Conservation (phyloP, 2,888 invertebrate genomes). For the Euplagia quadripunctaria region DNA sequence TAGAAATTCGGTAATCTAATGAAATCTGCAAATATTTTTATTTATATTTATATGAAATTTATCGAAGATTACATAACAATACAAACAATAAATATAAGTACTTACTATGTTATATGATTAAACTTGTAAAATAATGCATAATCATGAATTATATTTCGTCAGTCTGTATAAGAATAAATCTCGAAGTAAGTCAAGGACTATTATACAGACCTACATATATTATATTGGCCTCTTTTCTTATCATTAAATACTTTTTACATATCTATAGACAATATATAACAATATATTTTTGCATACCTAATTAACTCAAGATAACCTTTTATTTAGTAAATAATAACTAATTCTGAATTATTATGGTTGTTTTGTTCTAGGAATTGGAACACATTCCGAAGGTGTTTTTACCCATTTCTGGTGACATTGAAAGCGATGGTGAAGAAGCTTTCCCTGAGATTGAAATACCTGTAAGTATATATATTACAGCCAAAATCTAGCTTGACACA, state of each 20-base stretch:
- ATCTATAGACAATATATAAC: not conserved
- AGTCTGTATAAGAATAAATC: slow-evolving; percentile 18
- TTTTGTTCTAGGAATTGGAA: slow-evolving; percentile 71
- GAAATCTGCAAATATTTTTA: not conserved
- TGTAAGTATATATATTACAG: slow-evolving; percentile 69
- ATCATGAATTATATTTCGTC: slow-evolving; percentile 6
- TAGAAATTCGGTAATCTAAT: not conserved
- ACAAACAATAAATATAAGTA: not conserved
- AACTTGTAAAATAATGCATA: not conserved
- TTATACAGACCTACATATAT: slow-evolving; percentile 21
- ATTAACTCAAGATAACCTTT: too few relatives aligned
- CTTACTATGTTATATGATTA: not conserved
- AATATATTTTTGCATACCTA: not conserved
- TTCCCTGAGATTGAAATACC: slow-evolving; percentile 79
- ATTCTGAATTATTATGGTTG: slow-evolving; percentile 1
- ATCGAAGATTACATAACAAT: not conserved
- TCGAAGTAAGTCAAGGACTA: slow-evolving; percentile 62
- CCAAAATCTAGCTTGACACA: slow-evolving; percentile 4
- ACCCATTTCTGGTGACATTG: slow-evolving; percentile 74
- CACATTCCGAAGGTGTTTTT: slow-evolving; percentile 69
- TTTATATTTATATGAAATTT: not conserved
- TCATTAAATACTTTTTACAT: slow-evolving; percentile 42
- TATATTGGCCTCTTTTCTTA: slow-evolving; percentile 61
- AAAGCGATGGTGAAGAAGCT: slow-evolving; percentile 84
- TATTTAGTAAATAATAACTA: not conserved